phyloP scores from a whole-genome alignment of 2,888 invertebrate species.

The Eucera pruinosa region DNA sequence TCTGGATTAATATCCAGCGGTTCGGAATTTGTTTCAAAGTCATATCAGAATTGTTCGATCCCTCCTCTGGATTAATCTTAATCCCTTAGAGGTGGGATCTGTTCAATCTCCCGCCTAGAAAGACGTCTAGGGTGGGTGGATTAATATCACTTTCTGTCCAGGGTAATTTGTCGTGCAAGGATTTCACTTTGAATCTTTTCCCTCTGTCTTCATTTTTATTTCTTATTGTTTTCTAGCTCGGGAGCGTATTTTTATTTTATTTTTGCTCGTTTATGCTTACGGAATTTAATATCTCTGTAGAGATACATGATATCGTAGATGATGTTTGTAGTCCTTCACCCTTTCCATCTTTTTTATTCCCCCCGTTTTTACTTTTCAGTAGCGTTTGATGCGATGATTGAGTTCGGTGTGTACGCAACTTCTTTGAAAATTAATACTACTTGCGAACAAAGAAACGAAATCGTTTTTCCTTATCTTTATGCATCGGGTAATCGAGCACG shows the following conservation, averaged over 20 bases:
- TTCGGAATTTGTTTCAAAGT: background rate
- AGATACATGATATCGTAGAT: background rate
- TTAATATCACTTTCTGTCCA: slow-evolving; percentile 8
- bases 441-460: background rate
- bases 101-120: too few species aligned
- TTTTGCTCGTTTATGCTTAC: background rate
- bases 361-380: background rate
- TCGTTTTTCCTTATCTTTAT: background rate
- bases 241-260: background rate
- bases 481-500: background rate
- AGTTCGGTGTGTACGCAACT: background rate
- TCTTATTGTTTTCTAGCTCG: background rate
- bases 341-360: background rate
- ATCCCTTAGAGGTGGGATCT: background rate
- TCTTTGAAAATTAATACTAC: slow-evolving; percentile 1
- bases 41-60: slow-evolving; percentile 9
- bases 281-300: background rate
- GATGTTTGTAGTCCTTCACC: background rate
- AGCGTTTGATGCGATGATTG: slow-evolving; percentile 10
- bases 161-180: background rate
- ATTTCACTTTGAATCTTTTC: background rate
- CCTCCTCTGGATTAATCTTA: slow-evolving; percentile 8
- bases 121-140: background rate
- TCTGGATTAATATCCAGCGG: slow-evolving; percentile 35
- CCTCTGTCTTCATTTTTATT: background rate